Evolutionary conservation across 35 echinoderm and acorn worm species (phyloP).

Genomic region (Lytechinus variegatus): DNA sequence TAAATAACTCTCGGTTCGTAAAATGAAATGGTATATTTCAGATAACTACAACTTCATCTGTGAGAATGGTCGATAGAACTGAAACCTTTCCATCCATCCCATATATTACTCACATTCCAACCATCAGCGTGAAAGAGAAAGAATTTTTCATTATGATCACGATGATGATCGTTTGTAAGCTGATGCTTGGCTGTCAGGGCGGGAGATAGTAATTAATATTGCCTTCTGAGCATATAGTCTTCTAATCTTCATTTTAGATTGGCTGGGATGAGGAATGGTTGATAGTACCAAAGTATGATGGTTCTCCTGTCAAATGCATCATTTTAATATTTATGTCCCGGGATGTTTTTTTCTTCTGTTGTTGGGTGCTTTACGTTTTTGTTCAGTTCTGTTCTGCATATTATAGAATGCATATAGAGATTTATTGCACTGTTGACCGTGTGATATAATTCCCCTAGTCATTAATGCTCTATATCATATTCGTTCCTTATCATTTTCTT

Average conservation of each 20-base stretch:
- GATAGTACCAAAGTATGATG: background rate
- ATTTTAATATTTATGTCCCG: background rate
- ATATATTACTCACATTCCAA: background rate
- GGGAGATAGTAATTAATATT: background rate
- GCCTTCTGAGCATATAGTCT: background rate
- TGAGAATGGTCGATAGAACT: background rate
- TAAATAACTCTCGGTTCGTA: background rate
- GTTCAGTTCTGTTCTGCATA: background rate
- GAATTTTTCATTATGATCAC: conserved; percentile 1
- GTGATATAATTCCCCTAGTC: background rate
- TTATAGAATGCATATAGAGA: background rate
- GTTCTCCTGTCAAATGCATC: background rate
- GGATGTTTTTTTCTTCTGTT: background rate
- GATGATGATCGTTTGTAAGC: conserved; percentile 1
- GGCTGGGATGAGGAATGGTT: conserved; percentile 8
- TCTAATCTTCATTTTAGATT: background rate
- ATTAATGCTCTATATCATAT: background rate
- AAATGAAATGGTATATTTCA: background rate
- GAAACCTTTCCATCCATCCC: background rate
- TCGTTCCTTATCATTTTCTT: background rate
- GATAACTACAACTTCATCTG: background rate
- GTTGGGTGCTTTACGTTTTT: background rate
- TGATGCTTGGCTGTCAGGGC: conserved; percentile 15
- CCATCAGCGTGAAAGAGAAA: background rate
- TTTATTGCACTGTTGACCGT: background rate